phyloP scores from a whole-genome alignment of 2,797 vertebrate genomes.

The Caiman crocodilus region DNA sequence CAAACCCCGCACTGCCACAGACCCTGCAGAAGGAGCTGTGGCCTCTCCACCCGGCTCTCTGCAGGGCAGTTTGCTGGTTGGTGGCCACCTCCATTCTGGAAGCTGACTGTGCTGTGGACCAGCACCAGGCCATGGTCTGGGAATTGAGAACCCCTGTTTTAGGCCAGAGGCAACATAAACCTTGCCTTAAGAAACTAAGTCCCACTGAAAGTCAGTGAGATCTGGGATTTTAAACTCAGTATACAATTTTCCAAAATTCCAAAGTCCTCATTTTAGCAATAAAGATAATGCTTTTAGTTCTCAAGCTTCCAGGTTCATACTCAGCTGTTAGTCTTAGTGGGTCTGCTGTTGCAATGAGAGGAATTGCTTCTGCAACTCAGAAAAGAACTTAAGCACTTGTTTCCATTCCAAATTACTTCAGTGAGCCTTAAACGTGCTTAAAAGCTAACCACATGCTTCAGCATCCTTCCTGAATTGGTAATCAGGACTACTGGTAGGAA shows the following conservation, averaged over 20 bases:
- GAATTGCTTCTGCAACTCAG: neutral
- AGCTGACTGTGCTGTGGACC: too few relatives aligned
- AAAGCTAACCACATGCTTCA: neutral
- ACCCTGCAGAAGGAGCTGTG: too few relatives aligned
- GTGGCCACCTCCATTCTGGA: too few relatives aligned
- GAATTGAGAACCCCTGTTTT: too few relatives aligned
- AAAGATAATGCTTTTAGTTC: neutral
- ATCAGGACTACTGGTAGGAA: neutral
- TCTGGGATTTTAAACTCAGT: neutral
- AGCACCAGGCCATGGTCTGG: too few relatives aligned
- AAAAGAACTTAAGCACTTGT: neutral
- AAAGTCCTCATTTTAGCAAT: neutral
- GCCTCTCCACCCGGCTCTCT: too few relatives aligned
- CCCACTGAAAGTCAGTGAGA: neutral
- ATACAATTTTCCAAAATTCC: neutral
- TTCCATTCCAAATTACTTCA: neutral
- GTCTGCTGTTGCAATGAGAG: neutral
- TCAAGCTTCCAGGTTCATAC: neutral
- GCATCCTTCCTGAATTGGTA: neutral
- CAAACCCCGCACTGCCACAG: too few relatives aligned
- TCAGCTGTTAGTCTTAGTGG: neutral
- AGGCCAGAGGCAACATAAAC: too few relatives aligned
- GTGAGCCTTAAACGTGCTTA: neutral
- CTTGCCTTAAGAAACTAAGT: neutral
- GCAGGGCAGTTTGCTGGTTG: too few relatives aligned